Conservation (phyloP, 2,113 vertebrate species). For the Pungitius pungitius region DNA sequence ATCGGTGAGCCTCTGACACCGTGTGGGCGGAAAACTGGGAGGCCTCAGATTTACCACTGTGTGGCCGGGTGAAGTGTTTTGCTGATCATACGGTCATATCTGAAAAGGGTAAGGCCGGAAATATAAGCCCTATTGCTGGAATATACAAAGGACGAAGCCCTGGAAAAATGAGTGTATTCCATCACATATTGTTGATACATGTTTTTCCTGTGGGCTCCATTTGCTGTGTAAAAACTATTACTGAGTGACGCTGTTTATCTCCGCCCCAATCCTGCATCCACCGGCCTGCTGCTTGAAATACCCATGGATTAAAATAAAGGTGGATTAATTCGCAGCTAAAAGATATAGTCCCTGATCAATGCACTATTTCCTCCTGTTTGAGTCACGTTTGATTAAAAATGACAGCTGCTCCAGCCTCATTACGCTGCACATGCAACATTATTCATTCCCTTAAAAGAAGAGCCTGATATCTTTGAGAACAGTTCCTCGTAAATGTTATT, state of each 20-base stretch:
- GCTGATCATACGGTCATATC: conserved; percentile 1
- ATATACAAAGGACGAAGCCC: background rate
- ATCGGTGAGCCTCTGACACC: conserved; percentile 21
- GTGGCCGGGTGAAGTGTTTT: background rate
- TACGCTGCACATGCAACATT: background rate
- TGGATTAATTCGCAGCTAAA: background rate
- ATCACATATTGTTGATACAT: background rate
- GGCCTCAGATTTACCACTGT: conserved; percentile 13
- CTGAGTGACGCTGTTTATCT: background rate
- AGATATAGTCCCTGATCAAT: background rate
- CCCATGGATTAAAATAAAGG: background rate
- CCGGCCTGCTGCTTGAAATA: background rate
- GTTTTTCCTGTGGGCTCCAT: background rate
- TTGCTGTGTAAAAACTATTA: background rate
- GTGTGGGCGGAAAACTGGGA: conserved; percentile 22
- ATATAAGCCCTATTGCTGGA: background rate
- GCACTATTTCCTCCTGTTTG: background rate
- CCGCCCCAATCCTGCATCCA: background rate
- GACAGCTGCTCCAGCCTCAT: background rate
- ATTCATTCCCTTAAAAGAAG: background rate
- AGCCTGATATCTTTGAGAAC: background rate
- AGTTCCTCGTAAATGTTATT: background rate
- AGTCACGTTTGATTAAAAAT: background rate
- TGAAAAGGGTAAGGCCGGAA: background rate
- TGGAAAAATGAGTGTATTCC: background rate